Base-by-base conservation (phyloP, 1,140 invertebrate species). In the Heliconius nattereri region DNA sequence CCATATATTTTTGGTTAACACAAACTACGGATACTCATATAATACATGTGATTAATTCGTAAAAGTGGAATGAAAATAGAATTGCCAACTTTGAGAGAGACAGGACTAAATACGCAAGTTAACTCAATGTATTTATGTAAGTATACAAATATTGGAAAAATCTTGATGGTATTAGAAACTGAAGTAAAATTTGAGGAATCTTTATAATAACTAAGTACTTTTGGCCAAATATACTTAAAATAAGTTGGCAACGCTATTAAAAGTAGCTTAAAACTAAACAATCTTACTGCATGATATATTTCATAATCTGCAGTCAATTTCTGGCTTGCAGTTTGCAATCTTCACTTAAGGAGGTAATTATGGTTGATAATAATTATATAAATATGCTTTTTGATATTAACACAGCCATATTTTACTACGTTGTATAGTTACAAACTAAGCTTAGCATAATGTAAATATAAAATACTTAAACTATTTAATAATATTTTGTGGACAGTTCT, bases 371-470 rank as follows among this genome's bases (percentile, higher is more conserved):
- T 88, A 86, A 89, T 89, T 86, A 87, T 90, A 91, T 91, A 94
- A 93, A 92, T 92, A 93, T 89, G 86, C 85, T 93, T 91, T 92
- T 94, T 92, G 91, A 94, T 92, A 93, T 91, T 92, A 92, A 93
- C 92, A 94, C 92, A 94, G 92, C 92, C 92, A 92, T 92, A 88
- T 91, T 88, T 93, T 89, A 89, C 87, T 87, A 89, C 83, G 86
- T 89, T 85, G 79, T 89, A 88, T 87, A 90, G 86, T 85, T 85
- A 85, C 81, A 71, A 80, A 85, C 87, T 88, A 88, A 85, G 73
- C 85, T 72, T 83, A 86, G 81, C 76, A 72, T 85, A 83, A 83
- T 81, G 81, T 84, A 83, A 83, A 83, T 85, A 86, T 84, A 83
- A 87, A 85, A 83, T 80, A 86, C 85, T 81, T 86, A 35, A 87